Base-by-base conservation (phyloP, 2,113 vertebrate species). In the Corythornis cristatus region DNA sequence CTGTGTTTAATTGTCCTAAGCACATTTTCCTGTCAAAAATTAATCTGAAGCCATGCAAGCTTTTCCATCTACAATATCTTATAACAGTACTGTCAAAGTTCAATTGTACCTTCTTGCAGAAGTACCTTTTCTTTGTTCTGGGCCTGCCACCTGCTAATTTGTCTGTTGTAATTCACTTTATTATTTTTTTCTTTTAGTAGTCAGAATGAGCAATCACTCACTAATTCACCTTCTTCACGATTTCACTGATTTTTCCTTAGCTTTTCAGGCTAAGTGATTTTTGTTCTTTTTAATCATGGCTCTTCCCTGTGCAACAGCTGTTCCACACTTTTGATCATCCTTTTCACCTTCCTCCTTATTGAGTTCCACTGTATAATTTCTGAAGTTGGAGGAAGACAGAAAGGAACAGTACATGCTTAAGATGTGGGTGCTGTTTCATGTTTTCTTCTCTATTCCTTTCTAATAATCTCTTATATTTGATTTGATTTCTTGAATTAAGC, bases 11-110 rank as follows among this genome's bases (percentile, higher is more conserved):
- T 80, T 91, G 88, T 93, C 67, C 60, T 21, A 71, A 83, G 54
- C 92, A 96, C 91, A 95, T 94, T 95, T 94, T 93, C 31, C 78
- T 91, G 89, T 93, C 85, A 60, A 25, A 45, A 76, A 91, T 89
- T 73, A 8, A 5, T 86, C 71, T 89, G 70, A 87, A 92, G 22
- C 78, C 89, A 53, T 72, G 15, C 26, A 91, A 86, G 84, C 66
- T 72, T 90, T 45, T 82, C 85, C 79, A 51, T 90, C 85, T 64
- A 75, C 76, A 91, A 12, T 64, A 42, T 60, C 56, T 85, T 74
- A n/a, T 2, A 66, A 33, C 45, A 76, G 75, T 75, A 87, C n/a
- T 51, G 54, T 54, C 79, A 74, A n/a, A 88, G 60, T 7, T 83
- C 91, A 94, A 89, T 73, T 91, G 50, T 3, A 1, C 11, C 15